Percentiles rank a stretch among this genome's conserved stretches.
Evolutionary conservation across 1,140 invertebrate genomes (phyloP).

Genomic region (Portunus trituberculatus): DNA sequence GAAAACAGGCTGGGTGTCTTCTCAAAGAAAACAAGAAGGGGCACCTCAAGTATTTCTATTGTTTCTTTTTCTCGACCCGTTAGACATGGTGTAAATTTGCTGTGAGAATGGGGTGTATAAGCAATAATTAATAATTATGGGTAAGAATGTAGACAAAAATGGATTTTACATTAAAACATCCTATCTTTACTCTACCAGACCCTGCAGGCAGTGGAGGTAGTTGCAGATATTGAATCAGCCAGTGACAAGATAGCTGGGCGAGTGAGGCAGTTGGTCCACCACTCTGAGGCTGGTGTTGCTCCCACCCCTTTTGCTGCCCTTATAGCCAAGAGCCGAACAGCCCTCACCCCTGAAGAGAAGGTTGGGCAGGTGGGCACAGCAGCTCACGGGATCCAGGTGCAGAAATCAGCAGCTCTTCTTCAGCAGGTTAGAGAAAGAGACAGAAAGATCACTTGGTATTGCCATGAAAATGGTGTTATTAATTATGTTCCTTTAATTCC

Average conservation of each 20-base stretch:
- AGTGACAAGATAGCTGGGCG: conserved; percentile 43
- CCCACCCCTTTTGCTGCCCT: conserved; percentile 64
- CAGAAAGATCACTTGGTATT: not conserved
- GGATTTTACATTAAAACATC: no score
- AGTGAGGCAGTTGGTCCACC: conserved; percentile 49
- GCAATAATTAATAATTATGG: no score
- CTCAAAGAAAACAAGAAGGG: no score
- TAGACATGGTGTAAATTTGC: no score
- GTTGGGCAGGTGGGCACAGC: conserved; percentile 32
- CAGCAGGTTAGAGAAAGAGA: conserved; percentile 40
- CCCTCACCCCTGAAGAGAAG: not conserved
- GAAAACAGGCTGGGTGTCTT: no score
- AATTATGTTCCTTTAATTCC: no score
- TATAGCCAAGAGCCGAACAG: conserved; percentile 34
- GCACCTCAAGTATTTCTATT: no score
- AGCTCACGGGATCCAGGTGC: conserved; percentile 45
- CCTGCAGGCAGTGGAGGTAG: conserved; percentile 33
- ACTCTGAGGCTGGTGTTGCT: conserved; percentile 21
- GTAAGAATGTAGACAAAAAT: no score
- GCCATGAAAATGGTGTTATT: no score
- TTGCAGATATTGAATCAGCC: conserved; percentile 30
- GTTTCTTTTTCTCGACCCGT: no score
- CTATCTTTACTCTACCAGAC: conserved; percentile 26
- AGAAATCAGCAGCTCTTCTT: conserved; percentile 51
- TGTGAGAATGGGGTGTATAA: no score